Conservation (phyloP, 2,113 vertebrate species). For the Uria aalge region DNA sequence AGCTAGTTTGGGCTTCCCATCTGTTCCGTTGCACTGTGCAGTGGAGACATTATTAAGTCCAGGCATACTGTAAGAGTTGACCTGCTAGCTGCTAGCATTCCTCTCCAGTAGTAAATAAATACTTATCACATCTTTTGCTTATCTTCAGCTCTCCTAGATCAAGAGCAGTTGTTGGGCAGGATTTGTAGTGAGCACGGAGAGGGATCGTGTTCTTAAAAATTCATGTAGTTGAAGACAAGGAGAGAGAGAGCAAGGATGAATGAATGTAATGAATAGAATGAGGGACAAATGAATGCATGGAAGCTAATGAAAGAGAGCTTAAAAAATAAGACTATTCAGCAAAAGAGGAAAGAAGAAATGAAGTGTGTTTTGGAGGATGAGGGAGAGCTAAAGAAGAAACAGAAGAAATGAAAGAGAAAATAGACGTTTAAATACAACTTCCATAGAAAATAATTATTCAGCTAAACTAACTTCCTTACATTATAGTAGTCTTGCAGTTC, state of each 20-base stretch:
- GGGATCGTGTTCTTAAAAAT: neutral
- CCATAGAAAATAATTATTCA: neutral
- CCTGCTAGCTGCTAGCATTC: neutral
- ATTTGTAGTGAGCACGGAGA: neutral
- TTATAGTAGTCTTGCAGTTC: neutral
- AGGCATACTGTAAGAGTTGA: neutral
- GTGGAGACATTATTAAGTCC: accelerated
- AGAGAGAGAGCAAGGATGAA: neutral
- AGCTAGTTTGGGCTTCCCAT: neutral
- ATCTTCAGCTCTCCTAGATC: neutral
- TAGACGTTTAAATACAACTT: neutral
- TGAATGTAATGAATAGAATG: neutral
- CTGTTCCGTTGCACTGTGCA: accelerated
- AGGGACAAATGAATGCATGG: neutral
- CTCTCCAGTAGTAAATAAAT: neutral
- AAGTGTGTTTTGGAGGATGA: neutral
- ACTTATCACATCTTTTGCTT: neutral
- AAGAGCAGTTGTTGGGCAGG: neutral
- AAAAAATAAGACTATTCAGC: neutral
- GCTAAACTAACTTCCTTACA: neutral
- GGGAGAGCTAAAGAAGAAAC: neutral
- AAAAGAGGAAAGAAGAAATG: neutral
- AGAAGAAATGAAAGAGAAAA: neutral
- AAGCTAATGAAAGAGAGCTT: neutral
- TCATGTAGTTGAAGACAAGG: neutral